A percentile compares a stretch with the other conserved stretches of the same genome.
phyloP scores from a whole-genome alignment of 2,113 vertebrate species.

The Pungitius pungitius region DNA sequence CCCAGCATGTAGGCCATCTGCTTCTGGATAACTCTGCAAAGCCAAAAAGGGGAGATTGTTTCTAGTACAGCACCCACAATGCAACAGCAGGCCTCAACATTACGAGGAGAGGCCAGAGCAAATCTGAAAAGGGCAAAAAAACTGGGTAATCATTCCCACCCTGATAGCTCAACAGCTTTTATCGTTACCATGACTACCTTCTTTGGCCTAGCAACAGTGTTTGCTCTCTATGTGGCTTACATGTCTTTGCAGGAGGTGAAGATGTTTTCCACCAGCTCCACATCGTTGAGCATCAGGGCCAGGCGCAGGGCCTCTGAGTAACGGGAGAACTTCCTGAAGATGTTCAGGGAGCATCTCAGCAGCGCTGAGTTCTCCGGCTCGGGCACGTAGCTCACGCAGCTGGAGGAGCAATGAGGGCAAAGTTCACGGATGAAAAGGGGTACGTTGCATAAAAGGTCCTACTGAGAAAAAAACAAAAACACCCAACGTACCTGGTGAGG shows the following conservation, averaged over 20 bases:
- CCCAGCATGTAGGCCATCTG: conserved; percentile 99
- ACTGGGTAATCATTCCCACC: background rate
- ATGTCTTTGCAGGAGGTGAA: conserved; percentile 99
- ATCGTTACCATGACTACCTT: background rate
- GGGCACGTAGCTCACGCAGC: conserved; percentile 97
- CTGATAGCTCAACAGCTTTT: background rate
- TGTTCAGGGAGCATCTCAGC: conserved; percentile 92
- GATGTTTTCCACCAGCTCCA: conserved; percentile 97
- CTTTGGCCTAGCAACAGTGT: background rate
- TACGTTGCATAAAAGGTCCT: background rate
- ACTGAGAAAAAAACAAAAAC: background rate
- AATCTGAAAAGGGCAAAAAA: background rate
- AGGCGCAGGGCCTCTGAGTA: conserved; percentile 95
- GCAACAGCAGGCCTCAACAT: background rate
- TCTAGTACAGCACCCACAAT: background rate
- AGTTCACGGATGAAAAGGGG: background rate
- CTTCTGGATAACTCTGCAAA: conserved; percentile 92
- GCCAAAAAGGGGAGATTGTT: background rate
- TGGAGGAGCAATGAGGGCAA: conserved; percentile 48
- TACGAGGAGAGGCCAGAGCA: background rate
- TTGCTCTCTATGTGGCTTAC: conserved; percentile 73
- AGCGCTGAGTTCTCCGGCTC: conserved; percentile 96
- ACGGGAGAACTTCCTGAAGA: conserved; percentile 95
- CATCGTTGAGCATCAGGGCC: conserved; percentile 96
- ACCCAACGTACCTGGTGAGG: conserved; percentile 86